Evolutionary conservation across 2,113 vertebrate genomes (phyloP).

Genomic region (Gymnogyps californianus): DNA sequence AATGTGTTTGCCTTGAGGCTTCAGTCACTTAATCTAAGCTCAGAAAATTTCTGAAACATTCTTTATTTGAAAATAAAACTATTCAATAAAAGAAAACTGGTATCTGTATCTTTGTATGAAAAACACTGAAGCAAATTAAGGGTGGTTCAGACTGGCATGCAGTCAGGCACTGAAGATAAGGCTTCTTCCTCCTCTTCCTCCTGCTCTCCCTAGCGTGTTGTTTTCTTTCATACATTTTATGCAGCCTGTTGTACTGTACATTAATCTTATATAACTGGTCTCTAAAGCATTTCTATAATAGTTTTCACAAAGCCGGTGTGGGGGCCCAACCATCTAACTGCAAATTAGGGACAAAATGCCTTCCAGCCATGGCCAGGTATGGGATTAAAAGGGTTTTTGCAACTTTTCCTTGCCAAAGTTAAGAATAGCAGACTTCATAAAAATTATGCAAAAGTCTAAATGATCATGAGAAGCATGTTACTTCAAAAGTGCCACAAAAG

Average conservation of each 20-base stretch:
- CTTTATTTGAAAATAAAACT: constrained; percentile 44
- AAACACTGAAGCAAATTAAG: background rate
- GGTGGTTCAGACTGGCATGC: background rate
- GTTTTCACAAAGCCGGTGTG: constrained; percentile 3
- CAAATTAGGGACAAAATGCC: constrained; percentile 18
- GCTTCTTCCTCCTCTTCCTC: background rate
- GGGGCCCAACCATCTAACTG: constrained; percentile 12
- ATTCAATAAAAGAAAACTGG: background rate
- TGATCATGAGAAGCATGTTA: constrained; percentile 31
- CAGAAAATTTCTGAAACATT: constrained; percentile 13
- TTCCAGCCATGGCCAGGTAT: constrained; percentile 24
- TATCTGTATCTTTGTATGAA: background rate
- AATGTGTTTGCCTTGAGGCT: constrained; percentile 41
- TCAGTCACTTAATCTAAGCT: constrained; percentile 8
- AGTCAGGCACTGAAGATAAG: background rate
- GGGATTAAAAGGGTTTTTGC: constrained; percentile 57
- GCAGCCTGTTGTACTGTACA: constrained; percentile 27
- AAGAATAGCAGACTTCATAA: constrained; percentile 40
- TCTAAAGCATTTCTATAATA: constrained; percentile 31
- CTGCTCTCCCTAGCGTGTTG: background rate
- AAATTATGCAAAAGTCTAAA: constrained; percentile 40
- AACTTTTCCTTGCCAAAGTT: constrained; percentile 35
- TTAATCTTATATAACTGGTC: constrained; percentile 23
- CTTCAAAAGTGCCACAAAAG: constrained; percentile 34
- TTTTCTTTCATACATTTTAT: background rate